Evolutionary conservation across 2,113 vertebrate genomes (phyloP), one percentile per base, ranked within the genome.

Genomic region (Diphyllodes magnificus): DNA sequence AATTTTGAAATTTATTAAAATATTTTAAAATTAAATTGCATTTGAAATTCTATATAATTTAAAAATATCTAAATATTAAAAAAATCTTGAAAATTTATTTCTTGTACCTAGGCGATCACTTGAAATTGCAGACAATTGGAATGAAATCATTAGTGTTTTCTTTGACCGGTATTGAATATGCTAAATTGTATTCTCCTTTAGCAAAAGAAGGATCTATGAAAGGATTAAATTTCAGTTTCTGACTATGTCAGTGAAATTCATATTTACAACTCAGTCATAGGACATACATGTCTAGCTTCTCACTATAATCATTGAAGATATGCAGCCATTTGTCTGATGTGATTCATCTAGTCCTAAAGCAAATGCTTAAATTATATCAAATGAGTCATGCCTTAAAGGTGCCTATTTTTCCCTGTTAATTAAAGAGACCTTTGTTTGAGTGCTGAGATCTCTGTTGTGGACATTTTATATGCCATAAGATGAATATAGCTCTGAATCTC

Each of bases 351-450:
- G 4, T 79, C 40, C 70, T 78, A 71, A 68, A 85, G 73, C 82
- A 95, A 91, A 90, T 59, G 44, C 61, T 86, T 91, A 75, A 85
- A 64, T 82, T 94, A 24, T 42, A 75, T 37, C 54, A 53, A 49
- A 72, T 93, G 82, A 95, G 45, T 96, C 85, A 92, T 82, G 37
- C 49, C 44, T 89, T 82, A 82, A 68, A 91, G 44, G 30, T 85
- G 53, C 7, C 14, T 82, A 5, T 85, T 82, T 94, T 70, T 60
- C 44, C 57, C 63, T 80, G 54, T 59, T 85, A 60, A 68, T 60
- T 91, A 45, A 64, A 80, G 23, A 35, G 22, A 65, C 31, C 23
- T 39, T 88, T 72, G 24, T 1, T 1, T 69, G 77, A 60, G 15
- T 65, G n/a, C 14, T 57, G 44, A 82, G 20, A 49, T 84, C 40